A percentile compares a stretch with the other conserved stretches of the same genome.
These are phyloP conservation scores for Marisa cornuarietis DNA, from an alignment of 1,140 invertebrate species.

Conservation along the genomic window DNA sequence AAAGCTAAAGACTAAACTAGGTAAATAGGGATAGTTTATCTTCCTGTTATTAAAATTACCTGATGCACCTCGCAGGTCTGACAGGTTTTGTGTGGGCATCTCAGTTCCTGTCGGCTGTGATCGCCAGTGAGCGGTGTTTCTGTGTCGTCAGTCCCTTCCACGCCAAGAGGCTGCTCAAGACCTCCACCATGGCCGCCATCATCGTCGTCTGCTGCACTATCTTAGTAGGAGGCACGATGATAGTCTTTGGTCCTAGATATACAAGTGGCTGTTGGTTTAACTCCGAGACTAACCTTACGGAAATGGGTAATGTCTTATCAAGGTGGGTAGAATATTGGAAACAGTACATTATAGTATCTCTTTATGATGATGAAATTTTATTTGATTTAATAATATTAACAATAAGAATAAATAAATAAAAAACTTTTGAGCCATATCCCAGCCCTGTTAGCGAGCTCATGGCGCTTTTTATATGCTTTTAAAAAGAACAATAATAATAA, in stretches of 20 bases:
- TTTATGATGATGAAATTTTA: too few relatives aligned
- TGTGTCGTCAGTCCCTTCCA: constrained; percentile 19
- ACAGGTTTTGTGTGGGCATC: background rate
- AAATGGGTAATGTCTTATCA: background rate
- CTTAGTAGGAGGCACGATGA: background rate
- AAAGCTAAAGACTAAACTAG: too few relatives aligned
- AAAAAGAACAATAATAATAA: too few relatives aligned
- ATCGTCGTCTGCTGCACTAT: background rate
- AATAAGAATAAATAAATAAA: too few relatives aligned
- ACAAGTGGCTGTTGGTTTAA: background rate
- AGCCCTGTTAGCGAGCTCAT: too few relatives aligned
- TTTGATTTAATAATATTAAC: too few relatives aligned
- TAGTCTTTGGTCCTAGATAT: background rate
- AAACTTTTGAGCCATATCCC: too few relatives aligned
- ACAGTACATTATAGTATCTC: too few relatives aligned
- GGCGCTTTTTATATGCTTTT: too few relatives aligned
- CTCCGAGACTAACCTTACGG: background rate
- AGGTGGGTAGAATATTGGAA: background rate
- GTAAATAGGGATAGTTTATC: too few relatives aligned
- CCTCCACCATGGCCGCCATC: constrained; percentile 4
- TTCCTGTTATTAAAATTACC: too few relatives aligned
- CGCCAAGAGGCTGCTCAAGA: constrained; percentile 6
- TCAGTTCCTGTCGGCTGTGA: constrained; percentile 6
- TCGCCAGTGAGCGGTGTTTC: constrained; percentile 18
- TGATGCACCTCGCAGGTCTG: background rate